Evolutionary conservation across 1,140 invertebrate genomes (phyloP), one percentile per base, ranked within the genome.

Genomic region (Oedothorax gibbosus): DNA sequence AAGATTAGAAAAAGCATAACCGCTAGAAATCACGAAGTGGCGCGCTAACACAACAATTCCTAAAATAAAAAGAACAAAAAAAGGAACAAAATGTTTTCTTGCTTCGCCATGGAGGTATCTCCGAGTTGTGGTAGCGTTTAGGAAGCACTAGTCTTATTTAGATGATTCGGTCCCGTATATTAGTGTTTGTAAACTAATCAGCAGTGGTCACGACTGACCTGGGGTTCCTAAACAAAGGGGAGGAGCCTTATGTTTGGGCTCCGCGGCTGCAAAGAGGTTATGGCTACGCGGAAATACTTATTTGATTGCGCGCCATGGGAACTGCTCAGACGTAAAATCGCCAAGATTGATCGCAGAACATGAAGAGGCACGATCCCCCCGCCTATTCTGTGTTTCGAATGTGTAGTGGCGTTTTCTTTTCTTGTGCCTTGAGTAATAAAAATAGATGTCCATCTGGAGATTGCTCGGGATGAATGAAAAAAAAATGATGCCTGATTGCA

Each of bases 271-370:
- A 77, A 65, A 77, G 77, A 64, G 51, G 62, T 51, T 54, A 35
- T 35, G 62, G 68, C 77, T 66, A 79, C 77, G 77, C 77, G 77
- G 77, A 79, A 79, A 79, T 79, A 68, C 77, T 79, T 79, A 79
- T 64, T 50, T 77, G 75, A 77, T 77, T 77, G 75, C 57, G 57
- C 35, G 75, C 56, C 49, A 14, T 49, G 14, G 72, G 60, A 56
- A 77, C 62, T 77, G 56, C 60, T 53, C 21, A 35, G 54, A 77
- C 62, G 75, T 77, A 77, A 77, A 77, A 64, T 77, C 75, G 65
- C 65, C 57, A 77, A 77, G 75, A 77, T 77, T 77, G 75, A 77
- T 77, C 60, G 57, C 50, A 77, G 65, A 60, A 57, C 56, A 77
- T 50, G 57, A 64, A 50, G 57, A 50, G 15, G 75, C 75, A 77